phyloP scores from a whole-genome alignment of 37 sponge, comb jelly and placozoan species.

The Spongilla lacustris region DNA sequence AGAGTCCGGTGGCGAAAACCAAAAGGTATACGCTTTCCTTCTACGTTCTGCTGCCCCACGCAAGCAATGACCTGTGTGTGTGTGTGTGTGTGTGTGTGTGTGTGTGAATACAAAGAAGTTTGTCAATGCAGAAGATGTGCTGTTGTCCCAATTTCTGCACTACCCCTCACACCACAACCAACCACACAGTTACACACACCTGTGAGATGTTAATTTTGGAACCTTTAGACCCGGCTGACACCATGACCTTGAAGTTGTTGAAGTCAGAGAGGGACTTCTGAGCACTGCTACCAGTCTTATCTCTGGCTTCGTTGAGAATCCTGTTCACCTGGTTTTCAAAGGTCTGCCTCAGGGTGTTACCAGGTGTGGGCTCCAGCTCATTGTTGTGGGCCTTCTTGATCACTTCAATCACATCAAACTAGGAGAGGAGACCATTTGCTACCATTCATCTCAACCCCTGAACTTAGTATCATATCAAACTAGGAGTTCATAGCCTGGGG shows the following conservation, averaged over 20 bases:
- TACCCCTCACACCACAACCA: neutral
- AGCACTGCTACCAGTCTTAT: conserved; percentile 96
- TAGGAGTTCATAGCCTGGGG: too few relatives aligned
- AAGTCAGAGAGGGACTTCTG: conserved; percentile 94
- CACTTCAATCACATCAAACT: conserved; percentile 96
- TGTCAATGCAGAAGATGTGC: neutral
- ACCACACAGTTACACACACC: conserved; percentile 27
- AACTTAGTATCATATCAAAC: too few relatives aligned
- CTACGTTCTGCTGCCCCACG: conserved; percentile 99
- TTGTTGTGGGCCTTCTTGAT: conserved; percentile 99
- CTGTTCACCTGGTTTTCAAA: conserved; percentile 99
- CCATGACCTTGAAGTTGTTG: conserved; percentile 99
- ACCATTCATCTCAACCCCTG: neutral
- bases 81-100: neutral
- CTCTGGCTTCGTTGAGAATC: conserved; percentile 96
- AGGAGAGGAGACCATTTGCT: neutral
- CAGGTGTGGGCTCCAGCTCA: conserved; percentile 97
- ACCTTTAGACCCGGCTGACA: conserved; percentile 98
- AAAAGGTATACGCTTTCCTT: conserved; percentile 99
- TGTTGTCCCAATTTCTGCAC: too few relatives aligned
- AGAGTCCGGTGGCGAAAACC: conserved; percentile 98
- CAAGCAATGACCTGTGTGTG: conserved; percentile 91
- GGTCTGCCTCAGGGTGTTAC: conserved; percentile 98
- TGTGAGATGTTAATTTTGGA: conserved; percentile 99
- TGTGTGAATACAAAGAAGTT: neutral